phyloP scores from a whole-genome alignment of 2,888 invertebrate species.

The Cyaniris semiargus region DNA sequence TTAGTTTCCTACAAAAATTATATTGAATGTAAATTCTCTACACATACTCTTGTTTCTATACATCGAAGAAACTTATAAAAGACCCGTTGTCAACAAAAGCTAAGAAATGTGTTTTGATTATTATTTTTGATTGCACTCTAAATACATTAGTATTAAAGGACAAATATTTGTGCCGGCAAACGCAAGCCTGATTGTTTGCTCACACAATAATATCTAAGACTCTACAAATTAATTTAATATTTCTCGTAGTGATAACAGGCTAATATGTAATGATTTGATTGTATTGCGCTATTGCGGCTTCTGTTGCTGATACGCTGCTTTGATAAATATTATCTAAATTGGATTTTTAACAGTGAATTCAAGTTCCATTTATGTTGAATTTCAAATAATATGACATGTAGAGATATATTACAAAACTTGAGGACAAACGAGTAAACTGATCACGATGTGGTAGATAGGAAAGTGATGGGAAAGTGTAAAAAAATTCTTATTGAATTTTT shows the following conservation, averaged over 20 bases:
- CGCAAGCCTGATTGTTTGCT: slow-evolving; percentile 57
- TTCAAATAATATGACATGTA: too few relatives aligned
- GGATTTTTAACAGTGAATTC: too few relatives aligned
- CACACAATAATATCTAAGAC: slow-evolving; percentile 70
- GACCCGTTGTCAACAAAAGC: neutral
- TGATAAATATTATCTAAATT: neutral
- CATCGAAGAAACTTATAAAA: neutral
- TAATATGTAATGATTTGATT: slow-evolving; percentile 49
- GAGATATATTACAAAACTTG: too few relatives aligned
- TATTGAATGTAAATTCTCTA: neutral
- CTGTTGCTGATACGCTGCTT: slow-evolving; percentile 1
- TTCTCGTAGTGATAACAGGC: slow-evolving; percentile 59
- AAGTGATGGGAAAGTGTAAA: too few relatives aligned
- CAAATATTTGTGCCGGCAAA: slow-evolving; percentile 68
- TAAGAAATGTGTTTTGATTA: slow-evolving; percentile 40
- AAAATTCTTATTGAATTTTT: too few relatives aligned
- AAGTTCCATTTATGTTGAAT: neutral
- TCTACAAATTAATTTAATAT: slow-evolving; percentile 70
- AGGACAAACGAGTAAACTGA: too few relatives aligned
- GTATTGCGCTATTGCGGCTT: slow-evolving; percentile 20
- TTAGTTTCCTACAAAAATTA: neutral
- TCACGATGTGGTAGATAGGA: too few relatives aligned
- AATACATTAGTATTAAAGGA: slow-evolving; percentile 60
- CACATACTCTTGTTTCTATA: neutral
- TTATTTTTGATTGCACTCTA: slow-evolving; percentile 49